Evolutionary conservation across 1,140 invertebrate species (phyloP).

Genomic region (Sarcophaga peregrina): DNA sequence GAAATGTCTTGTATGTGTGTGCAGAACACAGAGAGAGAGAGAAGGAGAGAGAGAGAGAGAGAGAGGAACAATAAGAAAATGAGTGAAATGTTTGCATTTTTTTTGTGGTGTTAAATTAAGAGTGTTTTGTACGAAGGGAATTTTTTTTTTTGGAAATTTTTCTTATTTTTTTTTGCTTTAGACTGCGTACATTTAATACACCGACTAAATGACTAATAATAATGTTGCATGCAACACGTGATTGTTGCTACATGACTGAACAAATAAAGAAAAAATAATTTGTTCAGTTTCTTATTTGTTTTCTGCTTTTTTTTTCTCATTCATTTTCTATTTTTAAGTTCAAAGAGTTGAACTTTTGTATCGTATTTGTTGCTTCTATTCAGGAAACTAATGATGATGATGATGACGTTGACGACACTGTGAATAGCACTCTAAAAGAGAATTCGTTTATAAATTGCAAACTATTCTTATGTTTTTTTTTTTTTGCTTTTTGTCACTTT

Average conservation of each 20-base stretch:
- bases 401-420: neutral
- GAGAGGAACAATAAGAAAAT: too few relatives aligned
- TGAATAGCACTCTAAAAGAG: too few relatives aligned
- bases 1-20: too few relatives aligned
- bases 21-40: too few relatives aligned
- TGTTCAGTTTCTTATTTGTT: neutral
- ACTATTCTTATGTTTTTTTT: neutral
- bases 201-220: neutral
- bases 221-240: slow-evolving; percentile 22
- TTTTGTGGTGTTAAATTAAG: too few relatives aligned
- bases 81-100: too few relatives aligned
- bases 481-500: too few relatives aligned
- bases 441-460: neutral
- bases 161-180: too few relatives aligned
- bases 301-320: neutral
- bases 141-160: too few relatives aligned
- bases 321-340: neutral
- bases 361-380: too few relatives aligned
- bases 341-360: neutral
- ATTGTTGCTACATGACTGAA: neutral
- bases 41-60: too few relatives aligned
- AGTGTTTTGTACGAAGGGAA: too few relatives aligned
- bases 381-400: neutral
- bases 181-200: neutral
- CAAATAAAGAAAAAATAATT: neutral